Percentiles rank a stretch among this genome's conserved stretches.
phyloP scores from a whole-genome alignment of 2,113 vertebrate genomes.

The Chroicocephalus ridibundus region DNA sequence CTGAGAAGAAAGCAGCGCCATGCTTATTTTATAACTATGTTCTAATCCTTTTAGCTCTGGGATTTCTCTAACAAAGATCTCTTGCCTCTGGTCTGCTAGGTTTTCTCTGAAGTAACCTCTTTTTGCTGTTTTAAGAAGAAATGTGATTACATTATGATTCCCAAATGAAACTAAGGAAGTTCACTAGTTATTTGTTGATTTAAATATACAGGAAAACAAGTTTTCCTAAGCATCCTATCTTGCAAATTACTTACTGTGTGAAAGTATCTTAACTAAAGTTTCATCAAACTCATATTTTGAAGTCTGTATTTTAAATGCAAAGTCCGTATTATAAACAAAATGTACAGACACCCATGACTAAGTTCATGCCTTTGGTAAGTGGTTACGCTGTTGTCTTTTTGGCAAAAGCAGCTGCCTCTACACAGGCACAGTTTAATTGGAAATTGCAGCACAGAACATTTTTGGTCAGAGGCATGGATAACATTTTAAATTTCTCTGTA shows the following conservation, averaged over 20 bases:
- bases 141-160: background rate
- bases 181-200: background rate
- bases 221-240: background rate
- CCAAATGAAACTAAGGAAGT: background rate
- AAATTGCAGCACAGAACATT: background rate
- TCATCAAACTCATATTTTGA: background rate
- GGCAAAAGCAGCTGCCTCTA: background rate
- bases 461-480: background rate
- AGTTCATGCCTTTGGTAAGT: background rate
- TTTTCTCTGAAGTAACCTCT: background rate
- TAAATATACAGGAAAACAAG: background rate
- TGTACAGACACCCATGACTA: background rate
- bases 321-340: background rate
- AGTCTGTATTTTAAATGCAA: background rate
- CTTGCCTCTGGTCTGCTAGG: background rate
- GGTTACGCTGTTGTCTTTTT: rapidly evolving
- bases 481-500: background rate
- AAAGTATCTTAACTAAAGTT: background rate
- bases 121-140: background rate
- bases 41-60: background rate
- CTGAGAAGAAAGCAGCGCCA: background rate
- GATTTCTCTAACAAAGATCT: background rate
- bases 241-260: background rate
- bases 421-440: background rate
- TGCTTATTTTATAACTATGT: background rate